A percentile compares a stretch with the other conserved stretches of the same genome.
These are phyloP conservation scores for Pelobates fuscus DNA, from an alignment of 2,113 vertebrate species.

Conservation along the genomic window DNA sequence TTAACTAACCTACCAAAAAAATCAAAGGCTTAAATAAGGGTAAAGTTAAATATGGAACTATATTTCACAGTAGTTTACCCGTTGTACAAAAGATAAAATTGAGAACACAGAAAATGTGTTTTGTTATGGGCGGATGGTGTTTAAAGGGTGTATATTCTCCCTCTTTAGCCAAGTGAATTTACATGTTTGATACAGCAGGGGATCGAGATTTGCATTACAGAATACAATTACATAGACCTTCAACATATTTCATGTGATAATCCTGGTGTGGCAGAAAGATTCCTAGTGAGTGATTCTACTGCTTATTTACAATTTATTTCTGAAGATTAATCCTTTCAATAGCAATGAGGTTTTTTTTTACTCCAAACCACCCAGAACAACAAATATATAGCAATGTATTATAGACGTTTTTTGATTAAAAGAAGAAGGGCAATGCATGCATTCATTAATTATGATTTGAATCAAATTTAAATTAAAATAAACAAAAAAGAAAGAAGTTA, in stretches of 20 bases:
- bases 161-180: constrained; percentile 57
- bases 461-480: constrained; percentile 10
- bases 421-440: neutral
- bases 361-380: constrained; percentile 21
- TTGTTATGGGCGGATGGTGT: constrained; percentile 55
- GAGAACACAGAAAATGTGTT: constrained; percentile 70
- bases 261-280: constrained; percentile 49
- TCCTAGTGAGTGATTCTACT: constrained; percentile 45
- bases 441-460: constrained; percentile 15
- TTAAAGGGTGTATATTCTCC: constrained; percentile 60
- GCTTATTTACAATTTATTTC: constrained; percentile 50
- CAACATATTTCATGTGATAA: constrained; percentile 52
- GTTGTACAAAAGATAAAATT: constrained; percentile 83
- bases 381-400: constrained; percentile 9
- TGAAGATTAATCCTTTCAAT: constrained; percentile 36
- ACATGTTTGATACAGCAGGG: constrained; percentile 59
- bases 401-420: neutral
- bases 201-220: constrained; percentile 54
- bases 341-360: constrained; percentile 24
- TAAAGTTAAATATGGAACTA: constrained; percentile 93
- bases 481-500: constrained; percentile 10
- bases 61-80: constrained; percentile 91
- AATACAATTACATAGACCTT: constrained; percentile 55
- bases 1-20: constrained; percentile 87
- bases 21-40: constrained; percentile 88